Evolutionary conservation across 2,888 invertebrate genomes (phyloP).

Genomic region (Andrena flavipes): DNA sequence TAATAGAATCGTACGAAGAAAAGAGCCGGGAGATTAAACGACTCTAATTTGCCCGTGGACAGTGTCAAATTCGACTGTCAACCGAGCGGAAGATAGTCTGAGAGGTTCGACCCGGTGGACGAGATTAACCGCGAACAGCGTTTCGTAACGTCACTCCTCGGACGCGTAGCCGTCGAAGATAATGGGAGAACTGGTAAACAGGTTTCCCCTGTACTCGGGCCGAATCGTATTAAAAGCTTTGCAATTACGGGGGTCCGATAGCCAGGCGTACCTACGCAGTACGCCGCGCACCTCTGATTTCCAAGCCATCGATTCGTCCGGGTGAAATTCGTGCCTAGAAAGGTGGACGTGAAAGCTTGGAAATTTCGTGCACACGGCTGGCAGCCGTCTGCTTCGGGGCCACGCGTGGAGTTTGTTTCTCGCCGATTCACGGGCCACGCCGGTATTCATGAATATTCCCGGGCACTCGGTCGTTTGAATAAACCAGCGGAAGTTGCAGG

Average conservation of each 20-base stretch:
- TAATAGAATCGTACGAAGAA: slow-evolving; percentile 3
- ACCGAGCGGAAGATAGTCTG: slow-evolving; percentile 21
- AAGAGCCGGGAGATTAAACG: slow-evolving; percentile 21
- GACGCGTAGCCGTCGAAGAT: slow-evolving; percentile 47
- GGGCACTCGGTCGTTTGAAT: slow-evolving; percentile 42
- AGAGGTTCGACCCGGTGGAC: slow-evolving; percentile 4
- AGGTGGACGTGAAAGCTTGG: slow-evolving; percentile 38
- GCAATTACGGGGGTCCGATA: slow-evolving; percentile 33
- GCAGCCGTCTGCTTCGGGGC: slow-evolving; percentile 16
- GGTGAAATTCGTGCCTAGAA: slow-evolving; percentile 42
- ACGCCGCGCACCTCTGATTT: background rate
- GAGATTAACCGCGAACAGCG: slow-evolving; percentile 40
- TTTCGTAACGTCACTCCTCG: slow-evolving; percentile 60
- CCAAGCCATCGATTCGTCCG: slow-evolving; percentile 25
- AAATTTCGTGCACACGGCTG: slow-evolving; percentile 28
- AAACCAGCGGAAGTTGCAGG: slow-evolving; percentile 38
- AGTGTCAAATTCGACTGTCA: slow-evolving; percentile 31
- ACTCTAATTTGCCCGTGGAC: slow-evolving; percentile 13
- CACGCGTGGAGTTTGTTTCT: slow-evolving; percentile 27
- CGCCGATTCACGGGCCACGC: slow-evolving; percentile 43
- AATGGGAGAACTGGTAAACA: slow-evolving; percentile 59
- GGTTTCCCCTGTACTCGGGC: slow-evolving; percentile 32
- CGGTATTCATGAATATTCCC: slow-evolving; percentile 66
- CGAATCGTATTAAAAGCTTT: slow-evolving; percentile 39
- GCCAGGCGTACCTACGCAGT: background rate